These are phyloP conservation scores for Nibea coibor DNA, from an alignment of 2,113 vertebrate species.

Conservation along the genomic window DNA sequence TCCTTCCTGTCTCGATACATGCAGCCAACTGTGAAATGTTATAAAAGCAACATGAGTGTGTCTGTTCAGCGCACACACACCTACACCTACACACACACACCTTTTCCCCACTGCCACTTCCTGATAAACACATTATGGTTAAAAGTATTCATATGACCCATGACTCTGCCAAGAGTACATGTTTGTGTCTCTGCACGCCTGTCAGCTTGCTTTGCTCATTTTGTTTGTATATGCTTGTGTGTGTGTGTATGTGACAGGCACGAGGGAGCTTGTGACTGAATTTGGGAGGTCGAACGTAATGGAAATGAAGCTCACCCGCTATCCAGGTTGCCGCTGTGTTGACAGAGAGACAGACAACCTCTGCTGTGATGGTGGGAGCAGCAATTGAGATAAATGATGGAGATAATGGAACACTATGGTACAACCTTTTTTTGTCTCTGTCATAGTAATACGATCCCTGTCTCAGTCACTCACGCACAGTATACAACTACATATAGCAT, in stretches of 20 bases:
- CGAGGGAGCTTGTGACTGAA: conserved; percentile 14
- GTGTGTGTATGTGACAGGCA: background rate
- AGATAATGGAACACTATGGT: conserved; percentile 15
- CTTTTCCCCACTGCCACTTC: conserved; percentile 9
- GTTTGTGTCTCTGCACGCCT: conserved; percentile 1
- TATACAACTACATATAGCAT: background rate
- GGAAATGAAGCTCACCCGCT: conserved; percentile 30
- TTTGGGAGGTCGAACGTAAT: conserved; percentile 21
- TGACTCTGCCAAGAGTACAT: background rate
- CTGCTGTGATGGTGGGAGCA: conserved; percentile 30
- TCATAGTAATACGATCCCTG: background rate
- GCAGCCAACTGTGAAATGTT: conserved; percentile 70
- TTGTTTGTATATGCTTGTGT: background rate
- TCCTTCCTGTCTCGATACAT: conserved; percentile 64
- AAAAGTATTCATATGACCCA: conserved; percentile 18
- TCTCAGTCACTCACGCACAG: background rate
- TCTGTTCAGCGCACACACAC: background rate
- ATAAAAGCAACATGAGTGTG: conserved; percentile 45
- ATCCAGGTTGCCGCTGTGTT: conserved; percentile 20
- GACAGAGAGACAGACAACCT: conserved; percentile 26
- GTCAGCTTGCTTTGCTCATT: conserved; percentile 5
- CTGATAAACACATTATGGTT: conserved; percentile 37
- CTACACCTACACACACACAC: conserved; percentile 13
- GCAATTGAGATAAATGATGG: conserved; percentile 33
- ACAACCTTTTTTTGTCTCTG: conserved; percentile 10